Conservation (phyloP, 2,797 vertebrate species). For the Scolopax bukidnonensis region DNA sequence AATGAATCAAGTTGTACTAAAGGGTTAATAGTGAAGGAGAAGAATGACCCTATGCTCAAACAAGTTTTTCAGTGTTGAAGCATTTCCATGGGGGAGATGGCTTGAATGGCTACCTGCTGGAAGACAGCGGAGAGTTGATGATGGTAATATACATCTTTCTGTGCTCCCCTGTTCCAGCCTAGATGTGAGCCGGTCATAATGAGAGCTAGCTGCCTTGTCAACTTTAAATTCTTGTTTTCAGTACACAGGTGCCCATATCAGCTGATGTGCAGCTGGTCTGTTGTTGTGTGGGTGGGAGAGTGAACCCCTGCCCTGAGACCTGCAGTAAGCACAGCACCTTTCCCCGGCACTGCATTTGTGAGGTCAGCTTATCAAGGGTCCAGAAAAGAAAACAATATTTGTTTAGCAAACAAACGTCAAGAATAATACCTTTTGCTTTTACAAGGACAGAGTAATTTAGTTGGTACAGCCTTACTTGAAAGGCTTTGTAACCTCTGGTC, state of each 20-base stretch:
- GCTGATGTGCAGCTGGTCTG: neutral
- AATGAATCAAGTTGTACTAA: neutral
- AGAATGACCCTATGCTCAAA: neutral
- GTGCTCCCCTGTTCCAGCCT: neutral
- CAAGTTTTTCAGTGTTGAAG: neutral
- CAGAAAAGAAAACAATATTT: neutral
- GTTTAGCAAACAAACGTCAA: neutral
- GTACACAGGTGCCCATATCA: neutral
- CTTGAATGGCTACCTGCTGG: neutral
- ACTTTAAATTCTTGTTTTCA: neutral
- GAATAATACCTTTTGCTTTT: neutral
- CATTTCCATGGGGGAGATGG: neutral
- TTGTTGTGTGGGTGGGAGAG: neutral
- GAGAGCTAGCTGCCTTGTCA: neutral
- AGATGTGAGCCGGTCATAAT: neutral
- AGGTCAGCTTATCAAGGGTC: neutral
- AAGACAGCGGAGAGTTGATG: neutral
- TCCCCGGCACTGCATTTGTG: fast-evolving
- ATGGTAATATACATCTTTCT: neutral
- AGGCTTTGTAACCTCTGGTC: neutral
- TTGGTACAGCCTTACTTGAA: neutral
- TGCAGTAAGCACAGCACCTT: neutral
- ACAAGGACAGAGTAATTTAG: neutral
- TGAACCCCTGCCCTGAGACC: neutral
- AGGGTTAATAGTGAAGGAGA: neutral